Percentiles rank a stretch among this genome's conserved stretches.
Conservation (phyloP, 1,140 invertebrate species). For the Nilaparvata lugens region DNA sequence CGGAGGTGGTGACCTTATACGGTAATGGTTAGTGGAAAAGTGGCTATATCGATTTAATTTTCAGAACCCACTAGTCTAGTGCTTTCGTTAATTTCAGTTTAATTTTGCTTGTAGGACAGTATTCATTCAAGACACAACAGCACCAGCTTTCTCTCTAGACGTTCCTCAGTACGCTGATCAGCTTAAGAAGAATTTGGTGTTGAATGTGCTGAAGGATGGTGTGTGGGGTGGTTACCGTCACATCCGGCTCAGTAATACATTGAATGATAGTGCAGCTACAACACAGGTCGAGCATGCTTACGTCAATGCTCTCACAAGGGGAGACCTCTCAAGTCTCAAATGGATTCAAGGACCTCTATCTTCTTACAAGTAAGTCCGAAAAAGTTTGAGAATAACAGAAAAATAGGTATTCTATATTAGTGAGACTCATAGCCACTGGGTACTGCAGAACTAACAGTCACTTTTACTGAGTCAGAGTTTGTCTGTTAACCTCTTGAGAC, state of each 20-base stretch:
- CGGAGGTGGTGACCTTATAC: too few relatives aligned
- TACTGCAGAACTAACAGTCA: too few relatives aligned
- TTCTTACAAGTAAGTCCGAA: constrained; percentile 43
- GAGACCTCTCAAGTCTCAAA: constrained; percentile 82
- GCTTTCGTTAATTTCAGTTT: too few relatives aligned
- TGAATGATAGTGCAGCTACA: constrained; percentile 45
- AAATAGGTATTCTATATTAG: too few relatives aligned
- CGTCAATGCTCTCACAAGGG: constrained; percentile 80
- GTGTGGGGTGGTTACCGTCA: constrained; percentile 80
- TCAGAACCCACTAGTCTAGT: too few relatives aligned
- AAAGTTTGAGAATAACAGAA: too few relatives aligned
- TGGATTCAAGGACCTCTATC: constrained; percentile 86
- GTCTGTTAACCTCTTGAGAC: too few relatives aligned
- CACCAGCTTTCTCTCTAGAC: constrained; percentile 49
- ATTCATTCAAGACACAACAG: constrained; percentile 54
- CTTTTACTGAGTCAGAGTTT: too few relatives aligned
- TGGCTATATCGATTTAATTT: too few relatives aligned
- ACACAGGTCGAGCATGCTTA: constrained; percentile 75
- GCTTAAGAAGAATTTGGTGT: constrained; percentile 63
- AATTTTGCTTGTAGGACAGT: constrained; percentile 35
- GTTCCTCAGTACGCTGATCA: constrained; percentile 49
- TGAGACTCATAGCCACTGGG: too few relatives aligned
- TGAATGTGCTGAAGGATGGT: constrained; percentile 70
- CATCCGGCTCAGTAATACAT: constrained; percentile 49
- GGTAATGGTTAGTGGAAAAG: too few relatives aligned